Evolutionary conservation across 1,140 invertebrate species (phyloP).

Genomic region (Drosophila gunungcola): DNA sequence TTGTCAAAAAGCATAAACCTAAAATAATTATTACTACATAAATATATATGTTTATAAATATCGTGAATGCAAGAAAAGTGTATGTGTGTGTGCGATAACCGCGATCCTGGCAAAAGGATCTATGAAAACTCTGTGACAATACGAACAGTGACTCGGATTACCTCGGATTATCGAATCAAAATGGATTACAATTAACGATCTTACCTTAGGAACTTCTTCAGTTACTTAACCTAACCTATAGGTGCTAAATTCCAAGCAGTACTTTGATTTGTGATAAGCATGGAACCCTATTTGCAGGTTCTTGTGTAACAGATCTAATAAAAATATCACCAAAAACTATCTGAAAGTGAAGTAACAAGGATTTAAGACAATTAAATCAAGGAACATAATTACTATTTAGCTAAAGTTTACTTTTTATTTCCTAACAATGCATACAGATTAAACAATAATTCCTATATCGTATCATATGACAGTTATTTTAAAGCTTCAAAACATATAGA

Average conservation of each 20-base stretch:
- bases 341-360: slow-evolving; percentile 22
- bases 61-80: slow-evolving; percentile 46
- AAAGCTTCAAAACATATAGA: slow-evolving; percentile 9
- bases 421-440: background rate
- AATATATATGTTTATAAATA: slow-evolving; percentile 19
- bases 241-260: background rate
- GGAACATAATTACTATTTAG: background rate
- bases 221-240: slow-evolving; percentile 52
- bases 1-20: slow-evolving; percentile 55
- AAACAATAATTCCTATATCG: no score
- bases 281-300: slow-evolving; percentile 17
- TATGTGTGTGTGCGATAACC: slow-evolving; percentile 45
- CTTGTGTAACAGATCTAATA: slow-evolving; percentile 31
- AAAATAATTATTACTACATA: slow-evolving; percentile 46
- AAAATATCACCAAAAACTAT: background rate
- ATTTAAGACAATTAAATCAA: background rate
- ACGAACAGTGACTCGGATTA: slow-evolving; percentile 62
- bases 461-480: slow-evolving; percentile 1
- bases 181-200: slow-evolving; percentile 66
- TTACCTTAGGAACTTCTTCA: slow-evolving; percentile 25
- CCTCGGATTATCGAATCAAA: slow-evolving; percentile 67
- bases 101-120: slow-evolving; percentile 62
- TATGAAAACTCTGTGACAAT: slow-evolving; percentile 38
- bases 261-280: slow-evolving; percentile 6
- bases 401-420: background rate